Percentiles rank a stretch among this genome's conserved stretches.
Conservation (phyloP, 30 jellyfish, hydroid and myxozoan genomes). For the Rhopilema esculentum region DNA sequence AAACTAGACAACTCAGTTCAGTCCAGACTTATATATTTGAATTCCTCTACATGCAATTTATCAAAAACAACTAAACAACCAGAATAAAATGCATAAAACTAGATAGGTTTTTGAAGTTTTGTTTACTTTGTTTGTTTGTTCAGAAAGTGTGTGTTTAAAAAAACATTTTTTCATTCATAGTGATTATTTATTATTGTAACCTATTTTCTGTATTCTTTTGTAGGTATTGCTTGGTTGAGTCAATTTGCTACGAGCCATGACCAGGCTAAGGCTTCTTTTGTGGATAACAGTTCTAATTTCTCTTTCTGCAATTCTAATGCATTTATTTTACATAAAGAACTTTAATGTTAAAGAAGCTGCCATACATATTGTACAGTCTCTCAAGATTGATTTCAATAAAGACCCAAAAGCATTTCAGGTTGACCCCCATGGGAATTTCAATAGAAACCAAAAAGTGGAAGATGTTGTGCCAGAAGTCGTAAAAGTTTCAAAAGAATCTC, state of each 20-base stretch:
- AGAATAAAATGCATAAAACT: too few species aligned
- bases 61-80: too few species aligned
- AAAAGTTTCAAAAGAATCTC: not conserved
- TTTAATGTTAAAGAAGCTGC: slow-evolving; percentile 57
- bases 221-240: not conserved
- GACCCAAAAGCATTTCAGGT: not conserved
- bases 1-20: too few species aligned
- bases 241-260: slow-evolving; percentile 1
- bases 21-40: too few species aligned
- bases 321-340: slow-evolving; percentile 32
- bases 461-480: slow-evolving; percentile 34
- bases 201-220: not conserved
- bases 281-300: slow-evolving; percentile 21
- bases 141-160: too few species aligned
- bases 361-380: slow-evolving; percentile 58
- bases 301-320: slow-evolving; percentile 21
- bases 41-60: too few species aligned
- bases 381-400: slow-evolving; percentile 12
- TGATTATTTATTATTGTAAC: too few species aligned
- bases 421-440: slow-evolving; percentile 58
- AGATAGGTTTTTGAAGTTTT: too few species aligned
- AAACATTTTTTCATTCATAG: too few species aligned
- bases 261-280: slow-evolving; percentile 20
- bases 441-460: slow-evolving; percentile 9
- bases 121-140: too few species aligned